phyloP scores from a whole-genome alignment of 2,888 invertebrate species.

The Pteria penguin region DNA sequence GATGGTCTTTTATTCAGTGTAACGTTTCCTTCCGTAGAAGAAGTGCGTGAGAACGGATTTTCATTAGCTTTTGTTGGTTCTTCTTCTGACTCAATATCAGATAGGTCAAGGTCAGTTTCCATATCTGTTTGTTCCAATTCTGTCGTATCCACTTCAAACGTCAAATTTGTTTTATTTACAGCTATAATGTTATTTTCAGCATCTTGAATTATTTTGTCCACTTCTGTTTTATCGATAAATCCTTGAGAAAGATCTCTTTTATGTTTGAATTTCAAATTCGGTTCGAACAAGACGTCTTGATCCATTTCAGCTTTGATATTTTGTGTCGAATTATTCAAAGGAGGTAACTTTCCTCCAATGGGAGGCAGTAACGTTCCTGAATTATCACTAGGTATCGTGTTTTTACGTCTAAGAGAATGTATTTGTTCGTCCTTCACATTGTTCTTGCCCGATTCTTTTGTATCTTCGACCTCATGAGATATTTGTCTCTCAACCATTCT shows the following conservation, averaged over 20 bases:
- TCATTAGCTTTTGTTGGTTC: background rate
- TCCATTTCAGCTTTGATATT: background rate
- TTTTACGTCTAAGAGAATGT: too few species aligned
- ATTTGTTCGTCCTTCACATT: background rate
- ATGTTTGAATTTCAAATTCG: background rate
- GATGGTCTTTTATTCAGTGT: background rate
- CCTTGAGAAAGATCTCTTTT: background rate
- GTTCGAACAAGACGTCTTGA: background rate
- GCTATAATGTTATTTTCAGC: background rate
- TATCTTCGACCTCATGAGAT: background rate
- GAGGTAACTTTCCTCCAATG: background rate
- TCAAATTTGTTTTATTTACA: conserved; percentile 2
- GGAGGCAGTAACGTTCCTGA: background rate
- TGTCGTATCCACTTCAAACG: conserved; percentile 12
- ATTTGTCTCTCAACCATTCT: background rate
- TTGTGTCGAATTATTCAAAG: background rate
- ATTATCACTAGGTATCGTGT: background rate
- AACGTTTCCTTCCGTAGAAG: background rate
- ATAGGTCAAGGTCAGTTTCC: conserved; percentile 6
- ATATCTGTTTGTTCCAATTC: background rate
- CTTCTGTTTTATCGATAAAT: background rate
- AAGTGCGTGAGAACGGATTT: background rate
- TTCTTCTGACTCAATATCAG: conserved; percentile 1
- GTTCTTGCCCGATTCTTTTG: background rate
- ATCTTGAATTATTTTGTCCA: background rate